Conservation (phyloP, 2,888 invertebrate species). For the Blera fallax region DNA sequence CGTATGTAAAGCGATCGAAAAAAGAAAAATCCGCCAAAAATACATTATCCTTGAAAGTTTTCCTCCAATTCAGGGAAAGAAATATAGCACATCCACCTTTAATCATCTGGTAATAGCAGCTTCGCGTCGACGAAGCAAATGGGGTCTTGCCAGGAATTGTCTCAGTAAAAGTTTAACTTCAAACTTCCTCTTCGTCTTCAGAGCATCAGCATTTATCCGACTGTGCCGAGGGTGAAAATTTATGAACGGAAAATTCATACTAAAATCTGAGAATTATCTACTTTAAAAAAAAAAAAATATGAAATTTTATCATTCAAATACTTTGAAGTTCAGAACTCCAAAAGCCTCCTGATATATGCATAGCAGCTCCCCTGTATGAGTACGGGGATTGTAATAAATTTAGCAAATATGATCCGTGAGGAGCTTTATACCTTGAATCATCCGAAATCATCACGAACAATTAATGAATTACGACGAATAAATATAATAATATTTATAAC, state of each 20-base stretch:
- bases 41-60: slow-evolving; percentile 28
- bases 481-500: not conserved
- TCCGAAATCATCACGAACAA: not conserved
- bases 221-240: slow-evolving; percentile 6
- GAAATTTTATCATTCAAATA: slow-evolving; percentile 36
- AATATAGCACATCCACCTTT: slow-evolving; percentile 27
- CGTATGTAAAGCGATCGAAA: not conserved
- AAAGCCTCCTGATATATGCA: slow-evolving; percentile 3
- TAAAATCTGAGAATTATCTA: not conserved
- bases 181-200: slow-evolving; percentile 32
- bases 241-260: slow-evolving; percentile 12
- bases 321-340: slow-evolving; percentile 20
- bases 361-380: not conserved
- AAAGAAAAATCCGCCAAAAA: not conserved
- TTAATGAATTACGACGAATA: not conserved
- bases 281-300: not conserved
- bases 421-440: not conserved
- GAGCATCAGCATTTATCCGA: slow-evolving; percentile 1
- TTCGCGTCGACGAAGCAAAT: not conserved
- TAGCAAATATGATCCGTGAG: not conserved
- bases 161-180: slow-evolving; percentile 32
- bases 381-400: slow-evolving; percentile 3
- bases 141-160: not conserved
- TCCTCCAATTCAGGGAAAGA: not conserved
- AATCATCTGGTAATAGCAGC: slow-evolving; percentile 35